phyloP scores from a whole-genome alignment of 2,113 vertebrate species.

The Ophiodon elongatus region DNA sequence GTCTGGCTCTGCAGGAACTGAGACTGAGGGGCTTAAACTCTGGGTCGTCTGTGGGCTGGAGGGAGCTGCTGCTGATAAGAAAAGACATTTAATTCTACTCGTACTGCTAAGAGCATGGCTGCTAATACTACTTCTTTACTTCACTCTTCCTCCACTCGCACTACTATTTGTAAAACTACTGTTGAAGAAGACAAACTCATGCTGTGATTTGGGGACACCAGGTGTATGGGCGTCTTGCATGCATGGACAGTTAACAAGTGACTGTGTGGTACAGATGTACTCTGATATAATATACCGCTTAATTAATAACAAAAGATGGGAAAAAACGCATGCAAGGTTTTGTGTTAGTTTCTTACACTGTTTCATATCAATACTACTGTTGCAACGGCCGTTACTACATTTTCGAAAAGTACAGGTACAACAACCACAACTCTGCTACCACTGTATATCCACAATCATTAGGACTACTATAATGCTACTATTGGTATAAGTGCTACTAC shows the following conservation, averaged over 20 bases:
- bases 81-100: neutral
- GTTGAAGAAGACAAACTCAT: neutral
- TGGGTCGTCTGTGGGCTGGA: neutral
- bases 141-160: neutral
- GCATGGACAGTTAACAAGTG: neutral
- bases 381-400: neutral
- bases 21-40: neutral
- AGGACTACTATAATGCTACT: neutral
- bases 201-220: neutral
- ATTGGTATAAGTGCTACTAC: neutral
- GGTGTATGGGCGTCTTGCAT: neutral
- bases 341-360: neutral
- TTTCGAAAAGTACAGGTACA: too few relatives aligned
- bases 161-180: neutral
- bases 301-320: neutral
- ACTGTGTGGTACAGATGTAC: neutral
- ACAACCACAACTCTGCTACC: neutral
- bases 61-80: neutral
- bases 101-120: neutral
- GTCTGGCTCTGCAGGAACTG: neutral
- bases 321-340: slow-evolving; percentile 1
- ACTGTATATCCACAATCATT: neutral
- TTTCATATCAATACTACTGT: neutral
- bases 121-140: neutral
- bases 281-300: neutral